phyloP scores from a whole-genome alignment of 53 echinoderm and acorn worm species.

The Zoroaster sp. region DNA sequence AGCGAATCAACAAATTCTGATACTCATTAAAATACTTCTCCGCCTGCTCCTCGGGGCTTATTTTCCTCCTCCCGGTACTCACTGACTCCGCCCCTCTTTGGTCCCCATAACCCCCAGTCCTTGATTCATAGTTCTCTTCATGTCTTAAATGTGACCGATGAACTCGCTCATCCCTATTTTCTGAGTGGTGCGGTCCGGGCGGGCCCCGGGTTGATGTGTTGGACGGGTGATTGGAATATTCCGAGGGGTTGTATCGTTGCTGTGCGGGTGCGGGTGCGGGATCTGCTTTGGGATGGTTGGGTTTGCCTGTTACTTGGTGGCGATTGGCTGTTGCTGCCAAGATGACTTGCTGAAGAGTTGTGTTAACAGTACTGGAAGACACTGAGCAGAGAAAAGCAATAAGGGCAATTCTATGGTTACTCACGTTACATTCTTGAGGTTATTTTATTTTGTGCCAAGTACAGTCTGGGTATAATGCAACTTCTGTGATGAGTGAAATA shows the following conservation, averaged over 20 bases:
- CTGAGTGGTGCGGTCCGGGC: not conserved
- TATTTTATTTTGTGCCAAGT: no score
- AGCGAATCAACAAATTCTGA: constrained; percentile 80
- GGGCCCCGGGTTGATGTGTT: not conserved
- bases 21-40: constrained; percentile 64
- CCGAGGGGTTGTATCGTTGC: constrained; percentile 21
- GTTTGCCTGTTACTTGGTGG: not conserved
- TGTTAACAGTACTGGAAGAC: constrained; percentile 69
- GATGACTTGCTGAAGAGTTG: constrained; percentile 79
- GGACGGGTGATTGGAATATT: not conserved
- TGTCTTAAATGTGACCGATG: not conserved
- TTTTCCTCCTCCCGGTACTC: constrained; percentile 26
- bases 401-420: no score
- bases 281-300: not conserved
- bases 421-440: no score
- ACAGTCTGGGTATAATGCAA: no score
- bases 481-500: no score
- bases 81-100: not conserved
- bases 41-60: constrained; percentile 58
- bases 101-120: not conserved
- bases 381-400: constrained; percentile 59
- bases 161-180: not conserved
- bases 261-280: not conserved
- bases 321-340: not conserved
- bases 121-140: not conserved